Percentiles rank a stretch among this genome's conserved stretches.
phyloP scores from a whole-genome alignment of 2,797 vertebrate species.

The Halcyon badia region DNA sequence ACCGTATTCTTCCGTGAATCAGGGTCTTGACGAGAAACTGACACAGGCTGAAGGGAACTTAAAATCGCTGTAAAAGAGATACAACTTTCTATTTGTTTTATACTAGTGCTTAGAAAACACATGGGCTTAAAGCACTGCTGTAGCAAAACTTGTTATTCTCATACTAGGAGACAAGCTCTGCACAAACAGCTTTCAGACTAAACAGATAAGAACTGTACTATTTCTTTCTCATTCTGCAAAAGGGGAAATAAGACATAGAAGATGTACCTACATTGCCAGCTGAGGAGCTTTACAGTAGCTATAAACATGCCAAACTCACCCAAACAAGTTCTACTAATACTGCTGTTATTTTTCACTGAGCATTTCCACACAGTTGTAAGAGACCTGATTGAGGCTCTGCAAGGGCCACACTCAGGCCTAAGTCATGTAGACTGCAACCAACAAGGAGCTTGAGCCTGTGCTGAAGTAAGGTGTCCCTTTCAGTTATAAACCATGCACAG shows the following conservation, averaged over 20 bases:
- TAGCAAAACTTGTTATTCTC: not conserved
- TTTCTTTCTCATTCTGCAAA: not conserved
- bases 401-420: not conserved
- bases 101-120: not conserved
- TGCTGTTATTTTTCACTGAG: not conserved
- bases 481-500: not conserved
- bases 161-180: not conserved
- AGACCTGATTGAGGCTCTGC: not conserved
- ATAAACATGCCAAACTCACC: not conserved
- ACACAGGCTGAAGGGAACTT: conserved; percentile 90
- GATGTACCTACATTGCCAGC: not conserved
- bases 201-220: not conserved
- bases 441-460: not conserved
- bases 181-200: not conserved
- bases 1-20: conserved; percentile 95
- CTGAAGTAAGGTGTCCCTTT: not conserved
- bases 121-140: not conserved
- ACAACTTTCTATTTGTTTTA: not conserved
- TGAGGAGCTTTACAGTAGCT: not conserved
- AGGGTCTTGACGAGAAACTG: conserved; percentile 92
- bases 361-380: not conserved
- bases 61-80: conserved; percentile 85
- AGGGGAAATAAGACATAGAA: not conserved
- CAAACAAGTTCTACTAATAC: not conserved
- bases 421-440: not conserved